Evolutionary conservation across 2,797 vertebrate species (phyloP).

Genomic region (Echeneis naucrates): DNA sequence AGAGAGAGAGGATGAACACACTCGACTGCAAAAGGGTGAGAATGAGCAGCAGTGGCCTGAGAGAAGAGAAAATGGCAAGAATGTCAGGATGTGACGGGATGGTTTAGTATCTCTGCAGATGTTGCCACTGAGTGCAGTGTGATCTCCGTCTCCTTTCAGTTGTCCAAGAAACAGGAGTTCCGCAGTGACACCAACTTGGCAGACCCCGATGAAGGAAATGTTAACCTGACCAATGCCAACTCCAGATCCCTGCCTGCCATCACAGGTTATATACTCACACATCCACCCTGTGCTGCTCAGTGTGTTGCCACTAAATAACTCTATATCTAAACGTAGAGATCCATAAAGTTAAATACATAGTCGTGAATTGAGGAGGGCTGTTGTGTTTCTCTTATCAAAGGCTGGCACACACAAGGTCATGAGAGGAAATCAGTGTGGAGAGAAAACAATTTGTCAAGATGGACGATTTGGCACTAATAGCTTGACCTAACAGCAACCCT

Average conservation of each 20-base stretch:
- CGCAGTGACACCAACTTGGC: constrained; percentile 98
- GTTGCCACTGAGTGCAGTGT: constrained; percentile 22
- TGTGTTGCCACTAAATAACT: neutral
- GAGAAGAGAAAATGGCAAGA: neutral
- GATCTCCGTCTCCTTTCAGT: constrained; percentile 82
- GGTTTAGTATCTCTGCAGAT: neutral
- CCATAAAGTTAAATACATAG: constrained; percentile 6
- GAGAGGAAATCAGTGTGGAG: constrained; percentile 8
- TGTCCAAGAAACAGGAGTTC: constrained; percentile 96
- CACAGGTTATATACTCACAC: constrained; percentile 83
- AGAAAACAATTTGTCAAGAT: constrained; percentile 17
- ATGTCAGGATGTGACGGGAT: too few species aligned
- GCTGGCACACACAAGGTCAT: constrained; percentile 11
- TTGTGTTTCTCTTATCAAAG: constrained; percentile 2
- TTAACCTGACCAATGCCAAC: constrained; percentile 87
- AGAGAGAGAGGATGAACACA: constrained; percentile 78
- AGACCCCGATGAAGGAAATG: constrained; percentile 80
- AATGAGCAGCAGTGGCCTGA: neutral
- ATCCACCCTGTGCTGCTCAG: neutral
- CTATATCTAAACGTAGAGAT: neutral
- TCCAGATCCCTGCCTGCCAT: constrained; percentile 96
- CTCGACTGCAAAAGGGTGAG: constrained; percentile 84
- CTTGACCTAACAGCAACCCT: constrained; percentile 17
- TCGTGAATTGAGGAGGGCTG: neutral
- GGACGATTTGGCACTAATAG: neutral